phyloP scores from a whole-genome alignment of 2,113 vertebrate species.

The Lichenostomus cassidix region DNA sequence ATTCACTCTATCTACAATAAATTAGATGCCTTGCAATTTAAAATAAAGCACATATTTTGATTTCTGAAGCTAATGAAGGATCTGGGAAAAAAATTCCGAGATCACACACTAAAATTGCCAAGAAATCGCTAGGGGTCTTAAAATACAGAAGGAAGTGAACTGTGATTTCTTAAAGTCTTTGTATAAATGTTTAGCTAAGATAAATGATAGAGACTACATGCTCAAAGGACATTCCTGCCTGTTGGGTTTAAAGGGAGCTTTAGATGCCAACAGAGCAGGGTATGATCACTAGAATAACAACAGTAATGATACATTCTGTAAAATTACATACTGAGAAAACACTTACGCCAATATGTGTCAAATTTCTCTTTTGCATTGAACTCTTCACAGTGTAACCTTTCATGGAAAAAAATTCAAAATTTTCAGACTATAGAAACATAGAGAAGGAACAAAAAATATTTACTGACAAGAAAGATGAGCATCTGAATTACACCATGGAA shows the following conservation, averaged over 20 bases:
- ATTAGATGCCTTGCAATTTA: not conserved
- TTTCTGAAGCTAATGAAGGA: conserved; percentile 23
- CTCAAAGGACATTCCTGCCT: not conserved
- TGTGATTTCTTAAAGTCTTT: conserved; percentile 7
- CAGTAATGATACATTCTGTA: not conserved
- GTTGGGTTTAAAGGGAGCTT: not conserved
- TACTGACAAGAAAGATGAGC: not conserved
- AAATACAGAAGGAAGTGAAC: not conserved
- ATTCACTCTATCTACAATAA: not conserved
- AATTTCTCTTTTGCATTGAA: not conserved
- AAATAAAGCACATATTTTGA: not conserved
- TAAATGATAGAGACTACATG: not conserved
- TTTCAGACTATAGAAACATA: not conserved
- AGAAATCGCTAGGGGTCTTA: not conserved
- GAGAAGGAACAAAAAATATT: not conserved
- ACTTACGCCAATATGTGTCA: not conserved
- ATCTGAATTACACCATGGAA: not conserved
- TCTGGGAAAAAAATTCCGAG: not conserved
- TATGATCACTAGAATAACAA: not conserved
- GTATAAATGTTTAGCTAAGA: not conserved
- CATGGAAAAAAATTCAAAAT: not conserved
- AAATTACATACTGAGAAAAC: not conserved
- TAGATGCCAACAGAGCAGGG: not conserved
- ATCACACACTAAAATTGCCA: not conserved
- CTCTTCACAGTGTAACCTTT: not conserved